Base-by-base conservation (phyloP, 2,888 invertebrate genomes). In the Phyto melanocephala region DNA sequence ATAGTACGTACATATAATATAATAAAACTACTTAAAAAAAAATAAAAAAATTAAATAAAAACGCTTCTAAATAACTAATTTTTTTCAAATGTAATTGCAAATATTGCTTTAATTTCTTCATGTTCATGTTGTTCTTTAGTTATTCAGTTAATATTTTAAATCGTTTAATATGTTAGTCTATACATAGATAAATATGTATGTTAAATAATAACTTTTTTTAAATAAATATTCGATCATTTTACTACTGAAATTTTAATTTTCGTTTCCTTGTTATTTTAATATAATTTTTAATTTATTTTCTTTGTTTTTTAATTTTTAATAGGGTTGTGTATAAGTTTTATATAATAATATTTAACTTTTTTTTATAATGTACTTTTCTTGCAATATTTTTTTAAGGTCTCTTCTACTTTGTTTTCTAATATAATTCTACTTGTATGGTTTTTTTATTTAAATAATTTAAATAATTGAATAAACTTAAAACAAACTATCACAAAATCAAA, bases 401-500 rank as follows among this genome's bases (percentile, higher is more conserved):
- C 75, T 45, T 68, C 71, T 82, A 75, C 63, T 54, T 65, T 54
- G 37, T 68, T 54, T 77, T 56, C 45, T 45, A 22, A 67, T 67
- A 70, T 58, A 75, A 28, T 71, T 67, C 76, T 77, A 81, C 60
- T 56, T 63, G 13, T 63, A 10, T 35, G 22, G 20, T 10, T 52
- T 52, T 40, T 50, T 76, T 62, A 15, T 1, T 70, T 63, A 58
- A 62, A 63, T 70, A 79, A 72, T 58, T 72, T 74, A 62, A 68
- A 72, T 58, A 60, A 67, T 67, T 79, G 20, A 63, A 58, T 75
- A 60, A 77, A 82, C 77, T 81, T 79, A 82, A 81, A 65, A 78
- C 68, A 76, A 82, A 71, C 82, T 82, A 82, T 82, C 82, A 82
- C 82, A 82, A 82, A 82, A 79, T 79, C 67, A 82, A 82, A 82